Percentiles rank a stretch among this genome's conserved stretches.
Evolutionary conservation across 2,113 vertebrate genomes (phyloP).

Genomic region (Cromileptes altivelis): DNA sequence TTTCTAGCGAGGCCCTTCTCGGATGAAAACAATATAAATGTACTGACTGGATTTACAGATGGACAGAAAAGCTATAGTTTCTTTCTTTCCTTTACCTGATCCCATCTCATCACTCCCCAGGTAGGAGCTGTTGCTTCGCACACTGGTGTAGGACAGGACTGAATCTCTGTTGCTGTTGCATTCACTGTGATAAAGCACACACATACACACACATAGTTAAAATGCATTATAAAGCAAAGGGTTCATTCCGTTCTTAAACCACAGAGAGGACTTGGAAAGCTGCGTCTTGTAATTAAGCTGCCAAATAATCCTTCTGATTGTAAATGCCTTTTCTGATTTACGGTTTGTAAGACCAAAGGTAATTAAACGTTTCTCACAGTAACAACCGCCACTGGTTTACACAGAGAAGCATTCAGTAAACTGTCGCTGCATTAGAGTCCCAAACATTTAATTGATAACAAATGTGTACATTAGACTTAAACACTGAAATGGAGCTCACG

Average conservation of each 20-base stretch:
- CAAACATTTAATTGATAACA: constrained; percentile 27
- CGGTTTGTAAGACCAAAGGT: constrained; percentile 43
- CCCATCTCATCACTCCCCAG: constrained; percentile 98
- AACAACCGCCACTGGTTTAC: constrained; percentile 41
- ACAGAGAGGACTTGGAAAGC: constrained; percentile 49
- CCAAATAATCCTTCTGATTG: constrained; percentile 67
- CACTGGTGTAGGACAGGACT: constrained; percentile 96
- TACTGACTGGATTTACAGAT: not conserved
- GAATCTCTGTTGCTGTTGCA: constrained; percentile 99
- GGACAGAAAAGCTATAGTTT: not conserved
- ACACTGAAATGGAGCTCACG: not conserved
- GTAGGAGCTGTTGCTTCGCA: constrained; percentile 97
- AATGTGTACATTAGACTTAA: not conserved
- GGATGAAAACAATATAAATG: not conserved
- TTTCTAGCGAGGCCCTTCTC: not conserved
- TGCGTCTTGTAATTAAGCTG: constrained; percentile 71
- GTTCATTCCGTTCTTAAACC: constrained; percentile 57
- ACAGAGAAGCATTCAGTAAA: constrained; percentile 46
- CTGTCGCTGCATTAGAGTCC: constrained; percentile 7
- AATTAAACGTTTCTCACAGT: constrained; percentile 68
- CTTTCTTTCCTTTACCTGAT: constrained; percentile 88
- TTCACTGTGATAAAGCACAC: constrained; percentile 84
- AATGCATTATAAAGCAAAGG: constrained; percentile 26
- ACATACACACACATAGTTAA: constrained; percentile 33
- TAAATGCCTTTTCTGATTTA: constrained; percentile 70